Evolutionary conservation across 1,140 invertebrate genomes (phyloP).

Genomic region (Drosophila willistoni): DNA sequence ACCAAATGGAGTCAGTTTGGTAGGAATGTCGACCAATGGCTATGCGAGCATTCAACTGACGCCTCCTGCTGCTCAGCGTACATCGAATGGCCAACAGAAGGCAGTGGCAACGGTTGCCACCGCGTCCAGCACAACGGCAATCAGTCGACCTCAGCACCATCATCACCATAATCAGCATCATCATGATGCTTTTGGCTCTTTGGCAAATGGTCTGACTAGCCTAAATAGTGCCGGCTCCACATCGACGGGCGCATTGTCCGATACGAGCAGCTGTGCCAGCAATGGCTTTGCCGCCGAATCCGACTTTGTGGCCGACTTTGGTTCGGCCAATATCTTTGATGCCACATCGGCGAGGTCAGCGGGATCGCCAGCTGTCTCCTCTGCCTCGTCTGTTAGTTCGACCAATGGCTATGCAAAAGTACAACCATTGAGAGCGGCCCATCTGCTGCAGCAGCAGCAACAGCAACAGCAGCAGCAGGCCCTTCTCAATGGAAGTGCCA

Average conservation of each 20-base stretch:
- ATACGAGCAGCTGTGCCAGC: slow-evolving; percentile 79
- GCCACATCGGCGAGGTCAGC: slow-evolving; percentile 73
- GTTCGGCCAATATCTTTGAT: slow-evolving; percentile 85
- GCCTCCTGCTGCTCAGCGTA: slow-evolving; percentile 76
- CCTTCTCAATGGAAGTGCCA: slow-evolving; percentile 56
- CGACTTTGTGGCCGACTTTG: slow-evolving; percentile 87
- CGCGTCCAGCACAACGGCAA: slow-evolving; percentile 49
- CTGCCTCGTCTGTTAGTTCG: slow-evolving; percentile 64
- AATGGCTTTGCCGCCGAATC: slow-evolving; percentile 83
- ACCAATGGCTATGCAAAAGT: slow-evolving; percentile 81
- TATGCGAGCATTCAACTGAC: slow-evolving; percentile 77
- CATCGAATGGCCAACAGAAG: slow-evolving; percentile 71
- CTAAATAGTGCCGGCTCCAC: slow-evolving; percentile 82
- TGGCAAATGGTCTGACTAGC: slow-evolving; percentile 56
- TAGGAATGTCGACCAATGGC: slow-evolving; percentile 49
- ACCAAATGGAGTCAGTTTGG: slow-evolving; percentile 22
- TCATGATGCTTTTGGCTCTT: slow-evolving; percentile 56
- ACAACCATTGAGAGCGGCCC: slow-evolving; percentile 71
- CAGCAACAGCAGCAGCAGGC: slow-evolving; percentile 48
- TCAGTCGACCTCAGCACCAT: slow-evolving; percentile 73
- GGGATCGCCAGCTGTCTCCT: slow-evolving; percentile 71
- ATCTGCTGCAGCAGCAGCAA: slow-evolving; percentile 65
- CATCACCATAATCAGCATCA: slow-evolving; percentile 53
- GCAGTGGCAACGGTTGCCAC: slow-evolving; percentile 6
- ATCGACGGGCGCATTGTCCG: slow-evolving; percentile 71